These are phyloP conservation scores for Lottia gigantea DNA, from an alignment of 2,888 invertebrate species.

Conservation along the genomic window DNA sequence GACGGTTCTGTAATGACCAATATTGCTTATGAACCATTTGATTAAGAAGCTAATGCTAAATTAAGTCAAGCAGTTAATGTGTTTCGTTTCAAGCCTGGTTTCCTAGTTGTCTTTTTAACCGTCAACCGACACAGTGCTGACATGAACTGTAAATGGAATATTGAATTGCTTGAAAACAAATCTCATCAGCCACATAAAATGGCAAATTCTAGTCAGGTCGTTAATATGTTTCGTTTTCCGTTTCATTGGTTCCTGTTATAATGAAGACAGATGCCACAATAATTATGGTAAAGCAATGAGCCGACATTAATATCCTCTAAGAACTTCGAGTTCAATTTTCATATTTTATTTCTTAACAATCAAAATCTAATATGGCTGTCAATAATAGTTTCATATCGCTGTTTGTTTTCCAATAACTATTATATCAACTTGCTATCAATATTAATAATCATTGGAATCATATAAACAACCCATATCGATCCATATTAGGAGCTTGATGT, in stretches of 20 bases:
- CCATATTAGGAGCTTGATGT: too few relatives aligned
- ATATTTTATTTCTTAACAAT: conserved; percentile 10
- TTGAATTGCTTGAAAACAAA: conserved; percentile 10
- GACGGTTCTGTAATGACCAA: conserved; percentile 9
- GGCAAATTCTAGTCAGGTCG: conserved; percentile 11
- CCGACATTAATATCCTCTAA: conserved; percentile 9
- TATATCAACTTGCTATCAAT: background rate
- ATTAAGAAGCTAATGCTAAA: conserved; percentile 9
- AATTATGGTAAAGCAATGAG: conserved; percentile 11
- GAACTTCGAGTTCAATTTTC: conserved; percentile 6
- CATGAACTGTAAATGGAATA: conserved; percentile 11
- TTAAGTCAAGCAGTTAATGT: conserved; percentile 11
- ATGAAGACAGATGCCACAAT: conserved; percentile 11
- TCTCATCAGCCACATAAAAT: conserved; percentile 1
- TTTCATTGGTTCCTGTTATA: conserved; percentile 4
- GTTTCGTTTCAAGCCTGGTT: conserved; percentile 8
- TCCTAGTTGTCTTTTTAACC: conserved; percentile 8
- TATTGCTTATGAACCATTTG: conserved; percentile 8
- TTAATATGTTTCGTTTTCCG: conserved; percentile 11
- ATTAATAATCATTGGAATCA: too few relatives aligned
- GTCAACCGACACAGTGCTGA: conserved; percentile 6
- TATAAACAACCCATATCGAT: too few relatives aligned
- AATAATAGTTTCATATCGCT: conserved; percentile 7
- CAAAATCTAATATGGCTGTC: conserved; percentile 6
- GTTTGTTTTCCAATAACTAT: conserved; percentile 5